These are phyloP conservation scores for Campylomormyrus tamandua DNA, from an alignment of 2,113 vertebrate species.

Conservation along the genomic window DNA sequence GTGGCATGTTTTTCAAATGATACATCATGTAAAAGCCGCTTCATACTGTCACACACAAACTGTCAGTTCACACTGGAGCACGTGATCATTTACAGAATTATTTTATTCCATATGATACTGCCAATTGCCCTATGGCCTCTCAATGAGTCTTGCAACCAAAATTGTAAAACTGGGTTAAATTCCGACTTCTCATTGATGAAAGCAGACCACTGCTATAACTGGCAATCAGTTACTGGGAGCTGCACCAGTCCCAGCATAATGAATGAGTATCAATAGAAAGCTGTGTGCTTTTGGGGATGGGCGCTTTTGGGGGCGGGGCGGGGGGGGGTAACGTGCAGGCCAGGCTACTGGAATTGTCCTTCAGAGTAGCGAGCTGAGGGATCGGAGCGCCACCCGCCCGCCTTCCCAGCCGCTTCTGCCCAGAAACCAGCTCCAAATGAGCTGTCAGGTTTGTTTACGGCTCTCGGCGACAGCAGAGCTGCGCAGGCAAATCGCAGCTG, in stretches of 20 bases:
- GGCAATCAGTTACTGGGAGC: not conserved
- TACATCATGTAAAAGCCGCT: not conserved
- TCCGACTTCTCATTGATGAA: not conserved
- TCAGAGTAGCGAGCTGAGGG: no score
- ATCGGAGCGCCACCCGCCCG: not conserved
- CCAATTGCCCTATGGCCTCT: not conserved
- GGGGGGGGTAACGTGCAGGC: not conserved
- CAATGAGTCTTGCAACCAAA: not conserved
- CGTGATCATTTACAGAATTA: not conserved
- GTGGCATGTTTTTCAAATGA: no score
- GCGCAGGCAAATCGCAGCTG: no score
- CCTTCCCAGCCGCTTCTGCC: not conserved
- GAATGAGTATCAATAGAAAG: not conserved
- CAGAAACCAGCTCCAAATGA: not conserved
- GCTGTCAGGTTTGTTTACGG: conserved; percentile 46
- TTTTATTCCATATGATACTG: not conserved
- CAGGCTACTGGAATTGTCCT: not conserved
- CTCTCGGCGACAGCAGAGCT: conserved; percentile 34
- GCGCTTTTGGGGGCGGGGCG: not conserved
- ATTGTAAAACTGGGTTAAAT: not conserved
- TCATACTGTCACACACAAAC: not conserved
- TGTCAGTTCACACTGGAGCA: not conserved
- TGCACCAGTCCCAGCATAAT: not conserved
- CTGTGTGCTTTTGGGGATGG: not conserved
- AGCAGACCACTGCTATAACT: not conserved